These are phyloP conservation scores for Chrysemys picta DNA, from an alignment of 2,113 vertebrate species.

Conservation along the genomic window DNA sequence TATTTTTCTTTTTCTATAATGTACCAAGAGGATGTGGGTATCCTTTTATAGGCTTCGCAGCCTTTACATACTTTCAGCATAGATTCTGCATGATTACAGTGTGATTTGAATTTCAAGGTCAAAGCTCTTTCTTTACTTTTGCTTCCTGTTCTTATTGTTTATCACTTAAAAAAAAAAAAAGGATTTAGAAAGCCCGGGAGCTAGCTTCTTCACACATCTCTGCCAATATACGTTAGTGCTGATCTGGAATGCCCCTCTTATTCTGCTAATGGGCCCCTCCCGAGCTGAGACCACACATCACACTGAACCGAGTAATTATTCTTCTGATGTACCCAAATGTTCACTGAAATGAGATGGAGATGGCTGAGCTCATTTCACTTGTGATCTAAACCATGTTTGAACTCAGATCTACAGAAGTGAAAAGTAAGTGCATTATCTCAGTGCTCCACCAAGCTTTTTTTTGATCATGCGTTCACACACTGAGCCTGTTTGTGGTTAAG, in stretches of 20 bases:
- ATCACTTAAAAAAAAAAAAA: slow-evolving; percentile 18
- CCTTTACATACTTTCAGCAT: slow-evolving; percentile 50
- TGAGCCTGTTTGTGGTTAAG: not conserved
- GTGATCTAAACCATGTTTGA: not conserved
- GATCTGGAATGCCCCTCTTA: not conserved
- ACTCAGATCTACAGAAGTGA: not conserved
- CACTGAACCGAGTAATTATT: fast-evolving
- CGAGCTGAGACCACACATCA: not conserved
- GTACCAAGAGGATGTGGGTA: slow-evolving; percentile 6
- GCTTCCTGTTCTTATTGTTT: not conserved
- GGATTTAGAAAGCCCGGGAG: not conserved
- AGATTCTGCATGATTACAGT: slow-evolving; percentile 12
- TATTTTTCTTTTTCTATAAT: slow-evolving; percentile 64
- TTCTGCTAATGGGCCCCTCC: not conserved
- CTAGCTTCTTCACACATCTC: not conserved
- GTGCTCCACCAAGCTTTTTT: not conserved
- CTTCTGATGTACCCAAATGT: not conserved
- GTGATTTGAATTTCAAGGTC: not conserved
- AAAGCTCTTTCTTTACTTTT: slow-evolving; percentile 32
- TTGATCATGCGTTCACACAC: not conserved
- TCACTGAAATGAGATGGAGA: not conserved
- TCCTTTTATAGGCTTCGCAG: slow-evolving; percentile 38
- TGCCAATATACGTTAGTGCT: not conserved
- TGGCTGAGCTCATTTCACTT: not conserved
- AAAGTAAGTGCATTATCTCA: not conserved